Evolutionary conservation across 1,140 invertebrate genomes (phyloP).

Genomic region (Dreissena polymorpha): DNA sequence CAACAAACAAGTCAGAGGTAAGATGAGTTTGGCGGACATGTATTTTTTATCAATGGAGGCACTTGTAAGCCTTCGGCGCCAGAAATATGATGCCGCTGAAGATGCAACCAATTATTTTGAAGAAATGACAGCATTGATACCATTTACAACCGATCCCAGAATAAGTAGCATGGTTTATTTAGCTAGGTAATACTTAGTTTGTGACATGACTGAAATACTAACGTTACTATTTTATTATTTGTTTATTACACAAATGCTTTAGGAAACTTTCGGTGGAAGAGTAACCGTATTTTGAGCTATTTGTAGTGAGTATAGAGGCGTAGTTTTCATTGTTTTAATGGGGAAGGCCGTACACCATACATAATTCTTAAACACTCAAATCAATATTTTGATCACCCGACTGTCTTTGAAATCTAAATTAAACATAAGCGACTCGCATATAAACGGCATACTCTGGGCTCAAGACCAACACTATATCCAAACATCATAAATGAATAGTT

Average conservation of each 20-base stretch:
- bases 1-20: not conserved
- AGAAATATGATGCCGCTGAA: conserved; percentile 15
- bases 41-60: conserved; percentile 26
- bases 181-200: conserved; percentile 12
- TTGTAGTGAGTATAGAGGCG: too few relatives aligned
- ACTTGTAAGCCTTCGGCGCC: conserved; percentile 10
- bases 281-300: too few relatives aligned
- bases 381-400: too few relatives aligned
- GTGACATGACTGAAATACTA: not conserved
- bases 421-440: too few relatives aligned
- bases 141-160: conserved; percentile 28
- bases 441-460: too few relatives aligned
- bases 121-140: conserved; percentile 28
- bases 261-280: not conserved
- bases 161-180: conserved; percentile 36
- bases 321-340: too few relatives aligned
- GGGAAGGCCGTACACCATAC: too few relatives aligned
- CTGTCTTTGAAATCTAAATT: too few relatives aligned
- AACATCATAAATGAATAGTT: too few relatives aligned
- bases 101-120: conserved; percentile 5
- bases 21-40: conserved; percentile 35
- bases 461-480: too few relatives aligned
- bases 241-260: not conserved
- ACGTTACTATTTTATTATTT: not conserved
- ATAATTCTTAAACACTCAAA: too few relatives aligned